Base-by-base conservation (phyloP, 2,888 invertebrate species). In the Sphaerophoria taeniata region DNA sequence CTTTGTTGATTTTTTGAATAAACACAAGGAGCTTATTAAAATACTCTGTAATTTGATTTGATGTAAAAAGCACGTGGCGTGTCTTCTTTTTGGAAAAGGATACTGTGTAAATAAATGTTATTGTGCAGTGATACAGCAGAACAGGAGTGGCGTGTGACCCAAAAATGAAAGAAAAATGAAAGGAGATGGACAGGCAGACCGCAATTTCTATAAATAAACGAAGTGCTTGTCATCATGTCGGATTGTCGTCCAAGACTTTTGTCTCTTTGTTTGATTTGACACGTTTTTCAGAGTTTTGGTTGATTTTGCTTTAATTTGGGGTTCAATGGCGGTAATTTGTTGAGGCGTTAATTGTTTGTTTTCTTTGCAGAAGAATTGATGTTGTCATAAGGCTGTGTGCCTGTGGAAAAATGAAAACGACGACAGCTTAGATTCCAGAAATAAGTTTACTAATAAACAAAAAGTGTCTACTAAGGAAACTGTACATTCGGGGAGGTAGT, bases 31-130 rank as follows among this genome's bases (percentile, higher is more conserved):
- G 81, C 81, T 85, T 85, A 85, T 85, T 85, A 85, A 67, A 60
- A 81, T 76, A 56, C 53, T 4, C 56, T 58, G 69, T 81, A 85
- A 80, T 80, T 85, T 85, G 81, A 76, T 85, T 85, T 85, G 85
- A 81, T 73, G 70, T 85, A 73, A 85, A 85, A 76, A 65, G 73
- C 85, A 85, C 85, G 85, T 85, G 85, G 24, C 81, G 24, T 34
- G 24, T 47, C 49, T 70, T 14, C 14, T 6, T 69, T 53, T 61
- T 33, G 65, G 45, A 85, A 65, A 49, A 77, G 85, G 85, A 85
- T 85, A 85, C 85, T 85, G 76, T 85, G 81, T 85, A 76, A 85
- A 85, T 67, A n/a, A 70, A 24, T 61, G 6, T 3, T 11, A 16
- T 2, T 61, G 56, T 43, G 7, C 14, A 55, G 70, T 53, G 69